phyloP scores from a whole-genome alignment of 1,140 invertebrate species.

The Drosophila simulans region DNA sequence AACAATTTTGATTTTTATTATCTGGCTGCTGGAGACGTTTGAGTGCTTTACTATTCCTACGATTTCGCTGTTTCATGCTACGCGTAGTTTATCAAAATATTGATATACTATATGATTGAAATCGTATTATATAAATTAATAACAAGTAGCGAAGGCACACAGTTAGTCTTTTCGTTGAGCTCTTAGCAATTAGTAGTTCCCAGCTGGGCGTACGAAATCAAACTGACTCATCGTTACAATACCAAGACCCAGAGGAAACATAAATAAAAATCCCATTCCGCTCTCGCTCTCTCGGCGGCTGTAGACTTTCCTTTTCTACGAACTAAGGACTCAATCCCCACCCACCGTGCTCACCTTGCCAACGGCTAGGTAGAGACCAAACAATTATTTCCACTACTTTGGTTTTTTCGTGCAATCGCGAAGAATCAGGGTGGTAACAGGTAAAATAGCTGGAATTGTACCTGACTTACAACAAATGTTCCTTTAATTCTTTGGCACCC shows the following conservation, averaged over 20 bases:
- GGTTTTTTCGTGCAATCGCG: slow-evolving; percentile 25
- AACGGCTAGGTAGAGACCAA: slow-evolving; percentile 8
- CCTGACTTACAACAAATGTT: slow-evolving; percentile 2
- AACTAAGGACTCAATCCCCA: slow-evolving; percentile 13
- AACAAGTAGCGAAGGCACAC: slow-evolving; percentile 36
- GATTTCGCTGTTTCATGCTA: slow-evolving; percentile 71
- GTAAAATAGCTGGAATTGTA: slow-evolving; percentile 46
- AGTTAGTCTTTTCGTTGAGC: slow-evolving; percentile 6
- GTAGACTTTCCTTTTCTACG: slow-evolving; percentile 14
- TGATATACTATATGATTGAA: slow-evolving; percentile 23
- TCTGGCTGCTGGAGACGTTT: slow-evolving; percentile 56
- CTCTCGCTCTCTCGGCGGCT: slow-evolving; percentile 16
- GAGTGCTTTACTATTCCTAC: slow-evolving; percentile 45
- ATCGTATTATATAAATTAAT: slow-evolving; percentile 69
- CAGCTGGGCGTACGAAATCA: slow-evolving; percentile 63
- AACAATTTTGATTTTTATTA: slow-evolving; percentile 57
- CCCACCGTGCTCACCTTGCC: slow-evolving; percentile 4
- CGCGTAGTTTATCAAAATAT: slow-evolving; percentile 25
- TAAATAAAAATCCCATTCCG: neutral
- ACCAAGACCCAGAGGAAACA: slow-evolving; percentile 19
- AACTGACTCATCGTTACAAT: slow-evolving; percentile 52
- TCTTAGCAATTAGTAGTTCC: slow-evolving; percentile 35
- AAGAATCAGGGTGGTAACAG: slow-evolving; percentile 9
- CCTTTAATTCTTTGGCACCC: slow-evolving; percentile 15
- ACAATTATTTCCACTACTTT: slow-evolving; percentile 23